Conservation (phyloP, 2,113 vertebrate genomes). For the Perca flavescens region DNA sequence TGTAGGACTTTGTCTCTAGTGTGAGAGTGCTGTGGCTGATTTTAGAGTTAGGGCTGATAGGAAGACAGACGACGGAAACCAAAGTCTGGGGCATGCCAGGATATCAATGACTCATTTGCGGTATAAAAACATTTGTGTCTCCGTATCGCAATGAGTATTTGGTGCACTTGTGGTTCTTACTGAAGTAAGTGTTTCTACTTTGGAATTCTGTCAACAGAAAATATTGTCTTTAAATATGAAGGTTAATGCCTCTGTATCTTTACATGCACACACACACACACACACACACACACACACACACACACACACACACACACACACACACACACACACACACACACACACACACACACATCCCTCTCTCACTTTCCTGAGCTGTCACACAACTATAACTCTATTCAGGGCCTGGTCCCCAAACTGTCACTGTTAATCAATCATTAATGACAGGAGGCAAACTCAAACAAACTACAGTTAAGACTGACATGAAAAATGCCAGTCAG, state of each 20-base stretch:
- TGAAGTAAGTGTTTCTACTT: conserved; percentile 1
- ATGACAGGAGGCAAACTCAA: conserved; percentile 52
- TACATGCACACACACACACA: neutral
- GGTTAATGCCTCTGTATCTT: neutral
- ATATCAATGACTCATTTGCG: conserved; percentile 44
- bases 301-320: neutral
- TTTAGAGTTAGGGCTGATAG: conserved; percentile 50
- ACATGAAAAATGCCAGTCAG: conserved; percentile 39
- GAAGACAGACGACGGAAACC: conserved; percentile 44
- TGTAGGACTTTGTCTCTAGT: conserved; percentile 31
- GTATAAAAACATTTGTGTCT: conserved; percentile 42
- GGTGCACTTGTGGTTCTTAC: conserved; percentile 21
- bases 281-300: neutral
- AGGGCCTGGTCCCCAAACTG: conserved; percentile 42
- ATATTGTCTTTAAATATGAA: neutral
- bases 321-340: too few species aligned
- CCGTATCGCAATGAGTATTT: neutral
- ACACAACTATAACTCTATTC: conserved; percentile 30
- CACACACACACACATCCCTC: conserved; percentile 1
- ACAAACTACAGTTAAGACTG: conserved; percentile 38
- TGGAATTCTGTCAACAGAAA: conserved; percentile 25
- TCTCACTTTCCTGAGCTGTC: conserved; percentile 31
- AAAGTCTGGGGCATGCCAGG: conserved; percentile 24
- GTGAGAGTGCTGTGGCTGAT: conserved; percentile 13
- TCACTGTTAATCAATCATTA: conserved; percentile 67